These are phyloP conservation scores for Choreutis nemorana DNA, from an alignment of 2,888 invertebrate species.

Conservation along the genomic window DNA sequence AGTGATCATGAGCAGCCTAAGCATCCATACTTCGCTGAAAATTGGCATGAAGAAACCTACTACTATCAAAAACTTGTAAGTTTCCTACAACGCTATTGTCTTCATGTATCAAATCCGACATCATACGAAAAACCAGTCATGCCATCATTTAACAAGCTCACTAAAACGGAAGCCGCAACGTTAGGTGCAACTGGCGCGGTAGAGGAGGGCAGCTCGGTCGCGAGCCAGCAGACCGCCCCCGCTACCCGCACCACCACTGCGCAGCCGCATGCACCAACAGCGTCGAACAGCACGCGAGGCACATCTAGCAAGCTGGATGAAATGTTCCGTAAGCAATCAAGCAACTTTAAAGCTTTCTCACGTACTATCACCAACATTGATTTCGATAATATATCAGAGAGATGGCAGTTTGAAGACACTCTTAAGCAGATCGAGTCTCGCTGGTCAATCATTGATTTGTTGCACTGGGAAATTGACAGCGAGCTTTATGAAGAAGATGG, in stretches of 20 bases:
- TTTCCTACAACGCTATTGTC: too few relatives aligned
- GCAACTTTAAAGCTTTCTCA: slow-evolving; percentile 3
- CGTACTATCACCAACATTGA: slow-evolving; percentile 1
- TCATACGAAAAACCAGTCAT: too few relatives aligned
- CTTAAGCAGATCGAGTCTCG: slow-evolving; percentile 1
- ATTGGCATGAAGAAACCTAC: background rate
- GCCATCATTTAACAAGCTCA: too few relatives aligned
- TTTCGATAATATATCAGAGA: background rate
- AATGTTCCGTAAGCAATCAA: slow-evolving; percentile 1
- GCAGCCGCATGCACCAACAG: background rate
- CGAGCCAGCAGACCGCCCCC: too few relatives aligned
- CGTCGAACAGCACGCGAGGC: slow-evolving; percentile 1
- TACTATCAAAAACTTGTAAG: background rate
- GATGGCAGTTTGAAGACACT: slow-evolving; percentile 5
- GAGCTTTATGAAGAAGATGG: background rate
- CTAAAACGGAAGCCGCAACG: too few relatives aligned
- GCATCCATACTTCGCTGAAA: background rate
- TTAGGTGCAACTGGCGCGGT: too few relatives aligned
- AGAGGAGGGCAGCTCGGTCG: too few relatives aligned
- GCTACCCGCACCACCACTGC: too few relatives aligned
- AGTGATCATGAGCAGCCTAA: background rate
- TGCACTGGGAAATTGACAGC: slow-evolving; percentile 6
- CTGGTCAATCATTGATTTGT: slow-evolving; percentile 3
- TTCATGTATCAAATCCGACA: too few relatives aligned
- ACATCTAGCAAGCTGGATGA: slow-evolving; percentile 1